Percentiles rank a stretch among this genome's conserved stretches.
Conservation (phyloP, 64 coral and sea anemone species). For the Stichodactyla mertensii region DNA sequence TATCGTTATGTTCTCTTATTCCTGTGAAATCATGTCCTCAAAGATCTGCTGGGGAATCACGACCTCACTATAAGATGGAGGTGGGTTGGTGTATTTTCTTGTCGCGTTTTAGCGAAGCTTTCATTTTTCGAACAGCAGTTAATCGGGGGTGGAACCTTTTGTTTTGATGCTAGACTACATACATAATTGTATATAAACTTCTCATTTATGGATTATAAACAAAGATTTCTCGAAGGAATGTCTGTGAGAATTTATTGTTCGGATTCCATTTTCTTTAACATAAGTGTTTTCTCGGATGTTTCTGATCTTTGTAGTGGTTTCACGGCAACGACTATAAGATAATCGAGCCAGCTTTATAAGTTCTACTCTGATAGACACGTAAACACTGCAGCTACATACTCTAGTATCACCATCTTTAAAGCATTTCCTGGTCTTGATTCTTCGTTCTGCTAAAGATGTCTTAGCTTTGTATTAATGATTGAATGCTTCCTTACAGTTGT, state of each 20-base stretch:
- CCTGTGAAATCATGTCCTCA: not conserved
- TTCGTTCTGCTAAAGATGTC: too few species aligned
- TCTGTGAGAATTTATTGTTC: not conserved
- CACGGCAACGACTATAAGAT: not conserved
- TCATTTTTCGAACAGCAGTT: not conserved
- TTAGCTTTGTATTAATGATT: too few species aligned
- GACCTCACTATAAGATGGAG: slow-evolving; percentile 80
- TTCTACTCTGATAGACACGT: too few species aligned
- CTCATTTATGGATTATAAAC: not conserved
- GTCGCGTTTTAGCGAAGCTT: not conserved
- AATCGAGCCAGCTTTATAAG: not conserved
- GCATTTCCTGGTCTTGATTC: too few species aligned
- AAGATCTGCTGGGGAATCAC: slow-evolving; percentile 57
- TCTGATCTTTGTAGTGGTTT: not conserved
- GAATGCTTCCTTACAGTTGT: too few species aligned
- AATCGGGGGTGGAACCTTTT: not conserved
- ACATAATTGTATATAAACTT: not conserved
- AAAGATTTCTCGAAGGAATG: not conserved
- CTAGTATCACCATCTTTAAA: too few species aligned
- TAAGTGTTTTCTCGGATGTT: not conserved
- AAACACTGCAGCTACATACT: too few species aligned
- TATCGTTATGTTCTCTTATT: slow-evolving; percentile 1
- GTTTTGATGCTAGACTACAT: not conserved
- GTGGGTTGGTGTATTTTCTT: not conserved
- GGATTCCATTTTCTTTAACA: not conserved